Evolutionary conservation across 2,113 vertebrate species (phyloP), one percentile per base, ranked within the genome.

Genomic region (Corythornis madagascariensis): DNA sequence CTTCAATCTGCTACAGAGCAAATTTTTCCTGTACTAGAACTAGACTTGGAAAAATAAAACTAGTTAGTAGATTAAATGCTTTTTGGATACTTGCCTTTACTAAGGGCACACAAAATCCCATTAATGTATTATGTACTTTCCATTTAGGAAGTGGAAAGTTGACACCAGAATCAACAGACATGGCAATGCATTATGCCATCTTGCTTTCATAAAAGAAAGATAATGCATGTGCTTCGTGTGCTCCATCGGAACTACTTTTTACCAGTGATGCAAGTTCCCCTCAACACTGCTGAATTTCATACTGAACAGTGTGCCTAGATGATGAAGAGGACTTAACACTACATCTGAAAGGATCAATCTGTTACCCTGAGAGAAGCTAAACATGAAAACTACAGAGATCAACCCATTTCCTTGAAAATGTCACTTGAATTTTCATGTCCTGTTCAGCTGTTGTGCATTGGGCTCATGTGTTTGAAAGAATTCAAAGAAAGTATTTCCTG

Each of bases 61-160:
- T 65, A 61, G 40, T 47, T 53, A 21, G 9, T 50, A 26, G 14
- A 71, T 14, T 0, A 45, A 63, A 61, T 29, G 24, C 9, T 65
- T 75, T 82, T 43, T 0, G 4, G 29, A n/a, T 69, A 29, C 26
- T 7, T 40, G 47, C 47, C 42, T 59, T 80, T 83, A 25, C 33
- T 63, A 55, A 63, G 16, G 42, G 45, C 52, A 66, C 52, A 8
- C 16, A 28, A 70, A 83, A 90, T 73, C 6, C 60, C 47, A 63
- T 70, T 86, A 92, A 61, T 38, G 6, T 28, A 18, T 11, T 12
- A 20, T 16, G 22, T 63, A 72, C 67, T 66, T 61, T 66, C 64
- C 65, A 61, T 0, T 0, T 45, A n/a, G 0, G 0, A 56, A 86
- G 42, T 0, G 16, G 73, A 45, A 66, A 35, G 31, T 45, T 82